Evolutionary conservation across 2,797 vertebrate genomes (phyloP), one percentile per base, ranked within the genome.

Genomic region (Prionace glauca): DNA sequence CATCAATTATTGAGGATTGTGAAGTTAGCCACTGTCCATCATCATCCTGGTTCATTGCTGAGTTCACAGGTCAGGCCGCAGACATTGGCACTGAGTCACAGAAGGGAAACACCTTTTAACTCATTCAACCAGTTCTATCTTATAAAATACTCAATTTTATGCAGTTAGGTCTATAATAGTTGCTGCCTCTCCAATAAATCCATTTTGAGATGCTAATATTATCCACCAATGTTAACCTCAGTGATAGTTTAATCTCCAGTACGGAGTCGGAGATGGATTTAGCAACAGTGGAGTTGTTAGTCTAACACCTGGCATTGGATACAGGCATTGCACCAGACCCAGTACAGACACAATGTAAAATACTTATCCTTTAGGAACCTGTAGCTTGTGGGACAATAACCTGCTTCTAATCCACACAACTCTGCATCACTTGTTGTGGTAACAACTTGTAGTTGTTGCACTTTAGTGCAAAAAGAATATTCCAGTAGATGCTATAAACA

Each of bases 1-100:
- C 95, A 77, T 93, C 87, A 95, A 79, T 87, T 91, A 77, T n/a
- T 69, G 86, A 74, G 65, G 86, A 92, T 60, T 94, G 92, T 45
- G 45, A 65, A 56, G 45, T 94, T 94, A 50, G 93, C 71, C 26
- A 74, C 67, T n/a, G 45, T 56, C 71, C 71, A 32, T 95, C 93
- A 72, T 41, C n/a, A 45, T 45, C 60, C 18, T 45, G 71, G 26
- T 29, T 18, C 93, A 32, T 32, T 56, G 12, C 45, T 95, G 45
- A 32, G 32, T 95, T 77, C 16, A 32, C 9, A 95, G 24, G 29
- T 95, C 71, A 95, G 8, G 12, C 26, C 26, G 16, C 26, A 77
- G 69, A 72, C 93, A 11, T 20, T 41, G 71, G 26, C 45, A 41
- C 62, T 74, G 7, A 95, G 26, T 32, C 8, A 14, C 16, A 56